Percentiles rank a stretch among this genome's conserved stretches.
phyloP scores from a whole-genome alignment of 2,888 invertebrate genomes.

The Rhagophthalmus giganteus region DNA sequence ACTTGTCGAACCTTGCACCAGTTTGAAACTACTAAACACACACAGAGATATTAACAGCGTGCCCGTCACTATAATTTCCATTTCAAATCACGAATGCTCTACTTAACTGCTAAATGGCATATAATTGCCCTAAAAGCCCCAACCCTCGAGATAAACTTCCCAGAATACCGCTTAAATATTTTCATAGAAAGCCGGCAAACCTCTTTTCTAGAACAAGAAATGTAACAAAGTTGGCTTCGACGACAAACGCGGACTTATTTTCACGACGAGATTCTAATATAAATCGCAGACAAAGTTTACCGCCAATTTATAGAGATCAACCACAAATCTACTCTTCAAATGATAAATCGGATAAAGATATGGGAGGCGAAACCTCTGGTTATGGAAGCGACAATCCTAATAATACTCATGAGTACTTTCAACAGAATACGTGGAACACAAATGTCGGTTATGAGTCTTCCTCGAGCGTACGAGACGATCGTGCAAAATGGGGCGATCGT shows the following conservation, averaged over 20 bases:
- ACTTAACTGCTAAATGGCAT: conserved; percentile 17
- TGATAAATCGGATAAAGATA: conserved; percentile 54
- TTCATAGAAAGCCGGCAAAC: conserved; percentile 29
- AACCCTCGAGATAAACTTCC: conserved; percentile 22
- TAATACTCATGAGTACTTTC: conserved; percentile 53
- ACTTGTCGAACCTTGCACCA: conserved; percentile 11
- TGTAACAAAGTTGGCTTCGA: conserved; percentile 38
- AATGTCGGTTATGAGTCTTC: conserved; percentile 50
- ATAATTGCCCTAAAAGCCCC: conserved; percentile 17
- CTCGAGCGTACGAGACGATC: conserved; percentile 60
- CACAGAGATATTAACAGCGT: neutral
- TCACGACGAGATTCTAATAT: conserved; percentile 37
- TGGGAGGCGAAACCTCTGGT: conserved; percentile 78
- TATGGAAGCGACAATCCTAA: conserved; percentile 77
- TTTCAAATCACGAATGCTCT: conserved; percentile 16
- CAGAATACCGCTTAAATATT: conserved; percentile 21
- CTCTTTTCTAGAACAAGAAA: conserved; percentile 41
- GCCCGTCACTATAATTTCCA: conserved; percentile 13
- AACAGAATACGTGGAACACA: conserved; percentile 37
- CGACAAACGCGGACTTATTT: conserved; percentile 37
- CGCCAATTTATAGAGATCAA: conserved; percentile 51
- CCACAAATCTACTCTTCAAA: conserved; percentile 43
- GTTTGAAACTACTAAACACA: conserved; percentile 2
- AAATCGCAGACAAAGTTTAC: conserved; percentile 47
- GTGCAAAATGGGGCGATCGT: conserved; percentile 75